Percentiles rank a stretch among this genome's conserved stretches.
These are phyloP conservation scores for Sebastes hubbsi DNA, from an alignment of 2,797 vertebrate genomes.

Conservation along the genomic window DNA sequence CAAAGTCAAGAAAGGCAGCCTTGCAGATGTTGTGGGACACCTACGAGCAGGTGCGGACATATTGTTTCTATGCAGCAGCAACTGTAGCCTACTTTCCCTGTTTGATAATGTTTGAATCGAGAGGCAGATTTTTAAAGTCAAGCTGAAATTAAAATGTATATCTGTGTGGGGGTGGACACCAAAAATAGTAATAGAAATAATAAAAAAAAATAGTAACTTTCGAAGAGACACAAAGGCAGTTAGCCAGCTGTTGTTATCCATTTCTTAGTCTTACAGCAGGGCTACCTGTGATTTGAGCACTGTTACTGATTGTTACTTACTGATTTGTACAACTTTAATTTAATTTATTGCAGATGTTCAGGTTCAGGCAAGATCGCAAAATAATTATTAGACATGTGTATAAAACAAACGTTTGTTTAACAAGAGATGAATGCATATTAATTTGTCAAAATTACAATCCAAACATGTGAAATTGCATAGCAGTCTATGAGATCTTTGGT, in stretches of 20 bases:
- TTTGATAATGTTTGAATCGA: background rate
- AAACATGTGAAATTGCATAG: too few relatives aligned
- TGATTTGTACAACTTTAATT: too few relatives aligned
- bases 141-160: background rate
- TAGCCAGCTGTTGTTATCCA: background rate
- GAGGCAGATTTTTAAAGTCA: background rate
- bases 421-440: too few relatives aligned
- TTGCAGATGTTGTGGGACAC: slow-evolving; percentile 97
- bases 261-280: background rate
- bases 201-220: background rate
- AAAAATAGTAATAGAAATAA: background rate
- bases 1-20: slow-evolving; percentile 99
- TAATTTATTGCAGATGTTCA: too few relatives aligned
- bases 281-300: background rate
- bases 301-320: background rate
- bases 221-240: background rate
- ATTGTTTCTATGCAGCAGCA: background rate
- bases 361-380: too few relatives aligned
- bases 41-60: slow-evolving; percentile 92
- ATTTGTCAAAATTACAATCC: too few relatives aligned
- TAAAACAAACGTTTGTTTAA: too few relatives aligned
- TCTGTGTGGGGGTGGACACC: background rate
- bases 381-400: too few relatives aligned
- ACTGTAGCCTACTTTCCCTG: background rate
- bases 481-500: too few relatives aligned